Evolutionary conservation across 2,113 vertebrate genomes (phyloP).

Genomic region (Tragelaphus strepsiceros): DNA sequence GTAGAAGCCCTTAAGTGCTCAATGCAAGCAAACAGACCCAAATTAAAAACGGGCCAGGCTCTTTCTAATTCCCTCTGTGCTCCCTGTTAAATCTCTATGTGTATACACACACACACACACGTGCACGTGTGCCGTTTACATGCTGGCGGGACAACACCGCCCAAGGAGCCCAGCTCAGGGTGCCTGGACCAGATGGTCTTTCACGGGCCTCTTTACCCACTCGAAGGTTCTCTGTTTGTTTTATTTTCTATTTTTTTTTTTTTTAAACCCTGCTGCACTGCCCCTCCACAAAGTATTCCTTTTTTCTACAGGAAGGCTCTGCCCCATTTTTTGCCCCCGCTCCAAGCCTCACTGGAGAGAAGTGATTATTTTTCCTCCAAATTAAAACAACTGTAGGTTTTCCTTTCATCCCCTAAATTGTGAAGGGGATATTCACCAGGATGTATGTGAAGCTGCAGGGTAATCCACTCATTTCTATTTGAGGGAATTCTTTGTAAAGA

Average conservation of each 20-base stretch:
- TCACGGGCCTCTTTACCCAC: not conserved
- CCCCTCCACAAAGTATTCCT: not conserved
- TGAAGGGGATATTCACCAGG: slow-evolving; percentile 48
- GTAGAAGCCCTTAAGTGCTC: slow-evolving; percentile 80
- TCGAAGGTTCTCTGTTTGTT: not conserved
- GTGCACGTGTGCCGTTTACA: not conserved
- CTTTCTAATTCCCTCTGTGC: slow-evolving; percentile 59
- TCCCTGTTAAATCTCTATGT: slow-evolving; percentile 51
- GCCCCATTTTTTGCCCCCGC: rapidly evolving
- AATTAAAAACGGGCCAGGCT: slow-evolving; percentile 75
- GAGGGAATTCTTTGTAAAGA: slow-evolving; percentile 63
- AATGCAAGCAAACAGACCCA: slow-evolving; percentile 80
- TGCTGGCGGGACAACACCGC: not conserved
- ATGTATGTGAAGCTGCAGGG: slow-evolving; percentile 42
- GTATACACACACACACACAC: not conserved
- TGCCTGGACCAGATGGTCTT: not conserved
- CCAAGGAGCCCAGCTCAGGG: not conserved
- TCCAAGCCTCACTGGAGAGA: slow-evolving; percentile 34
- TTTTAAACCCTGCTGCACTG: not conserved
- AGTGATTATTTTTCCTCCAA: slow-evolving; percentile 59
- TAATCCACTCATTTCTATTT: slow-evolving; percentile 54
- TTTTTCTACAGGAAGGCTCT: slow-evolving; percentile 2
- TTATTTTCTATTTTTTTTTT: not conserved
- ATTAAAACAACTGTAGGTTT: slow-evolving; percentile 64
- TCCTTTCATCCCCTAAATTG: slow-evolving; percentile 24